A percentile compares a stretch with the other conserved stretches of the same genome.
These are phyloP conservation scores for Stictonetta naevosa DNA, from an alignment of 2,113 vertebrate genomes.

Conservation along the genomic window DNA sequence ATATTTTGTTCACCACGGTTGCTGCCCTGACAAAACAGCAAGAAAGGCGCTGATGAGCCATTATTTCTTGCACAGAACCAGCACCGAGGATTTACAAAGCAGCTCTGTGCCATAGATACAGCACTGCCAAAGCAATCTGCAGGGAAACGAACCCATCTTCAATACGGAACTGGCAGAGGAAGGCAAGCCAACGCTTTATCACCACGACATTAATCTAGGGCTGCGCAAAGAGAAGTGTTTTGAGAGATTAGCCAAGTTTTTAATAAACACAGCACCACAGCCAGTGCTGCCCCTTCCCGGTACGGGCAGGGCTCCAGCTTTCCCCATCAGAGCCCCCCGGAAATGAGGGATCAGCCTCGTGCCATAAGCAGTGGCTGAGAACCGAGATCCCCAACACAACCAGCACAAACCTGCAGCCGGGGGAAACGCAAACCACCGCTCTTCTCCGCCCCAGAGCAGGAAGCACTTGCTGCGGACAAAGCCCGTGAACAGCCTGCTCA, in stretches of 20 bases:
- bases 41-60: neutral
- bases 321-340: neutral
- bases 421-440: neutral
- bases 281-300: neutral
- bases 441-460: neutral
- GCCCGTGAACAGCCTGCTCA: neutral
- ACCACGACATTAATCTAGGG: constrained; percentile 40
- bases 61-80: neutral
- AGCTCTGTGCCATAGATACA: constrained; percentile 52
- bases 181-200: constrained; percentile 18
- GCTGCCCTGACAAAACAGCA: neutral
- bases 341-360: neutral
- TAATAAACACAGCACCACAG: neutral
- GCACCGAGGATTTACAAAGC: constrained; percentile 43
- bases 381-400: neutral
- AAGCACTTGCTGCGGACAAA: neutral
- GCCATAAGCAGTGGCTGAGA: neutral
- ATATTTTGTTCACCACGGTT: neutral
- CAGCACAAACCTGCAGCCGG: neutral
- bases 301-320: neutral
- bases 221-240: neutral
- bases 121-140: constrained; percentile 37
- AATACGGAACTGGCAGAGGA: neutral
- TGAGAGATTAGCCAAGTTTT: neutral
- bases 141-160: constrained; percentile 2